Conservation (phyloP, 2,888 invertebrate species). For the Lasiommata megera region DNA sequence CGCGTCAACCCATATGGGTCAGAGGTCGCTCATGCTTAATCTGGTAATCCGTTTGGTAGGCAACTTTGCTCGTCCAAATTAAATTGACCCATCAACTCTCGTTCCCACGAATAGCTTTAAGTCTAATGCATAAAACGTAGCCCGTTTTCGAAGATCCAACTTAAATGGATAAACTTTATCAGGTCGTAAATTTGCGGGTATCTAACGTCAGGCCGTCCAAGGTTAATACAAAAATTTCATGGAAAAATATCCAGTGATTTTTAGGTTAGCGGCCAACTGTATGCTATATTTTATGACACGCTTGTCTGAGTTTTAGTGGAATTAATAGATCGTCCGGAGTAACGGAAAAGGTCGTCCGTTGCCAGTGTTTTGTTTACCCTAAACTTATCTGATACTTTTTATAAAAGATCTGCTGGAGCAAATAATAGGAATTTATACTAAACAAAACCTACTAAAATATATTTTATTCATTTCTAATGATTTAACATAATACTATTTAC, state of each 20-base stretch:
- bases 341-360: constrained; percentile 22
- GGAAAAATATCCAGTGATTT: constrained; percentile 43
- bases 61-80: constrained; percentile 58
- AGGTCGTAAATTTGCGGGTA: constrained; percentile 73
- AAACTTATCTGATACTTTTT: not conserved
- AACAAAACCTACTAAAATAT: too few species aligned
- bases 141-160: constrained; percentile 51
- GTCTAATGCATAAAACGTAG: constrained; percentile 35
- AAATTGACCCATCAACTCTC: constrained; percentile 44
- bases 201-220: constrained; percentile 66
- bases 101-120: constrained; percentile 25
- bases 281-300: constrained; percentile 29
- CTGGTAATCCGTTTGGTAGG: constrained; percentile 73
- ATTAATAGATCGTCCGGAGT: constrained; percentile 24
- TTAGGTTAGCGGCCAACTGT: constrained; percentile 33
- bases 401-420: not conserved
- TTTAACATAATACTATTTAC: too few species aligned
- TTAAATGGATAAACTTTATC: constrained; percentile 65
- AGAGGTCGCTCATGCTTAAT: constrained; percentile 70
- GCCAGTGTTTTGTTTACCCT: constrained; percentile 22
- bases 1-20: constrained; percentile 65
- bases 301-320: constrained; percentile 16
- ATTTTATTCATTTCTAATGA: too few species aligned
- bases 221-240: constrained; percentile 59
- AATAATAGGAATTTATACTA: too few species aligned